Base-by-base conservation (phyloP, 2,888 invertebrate genomes). In the Polia nebulosa region DNA sequence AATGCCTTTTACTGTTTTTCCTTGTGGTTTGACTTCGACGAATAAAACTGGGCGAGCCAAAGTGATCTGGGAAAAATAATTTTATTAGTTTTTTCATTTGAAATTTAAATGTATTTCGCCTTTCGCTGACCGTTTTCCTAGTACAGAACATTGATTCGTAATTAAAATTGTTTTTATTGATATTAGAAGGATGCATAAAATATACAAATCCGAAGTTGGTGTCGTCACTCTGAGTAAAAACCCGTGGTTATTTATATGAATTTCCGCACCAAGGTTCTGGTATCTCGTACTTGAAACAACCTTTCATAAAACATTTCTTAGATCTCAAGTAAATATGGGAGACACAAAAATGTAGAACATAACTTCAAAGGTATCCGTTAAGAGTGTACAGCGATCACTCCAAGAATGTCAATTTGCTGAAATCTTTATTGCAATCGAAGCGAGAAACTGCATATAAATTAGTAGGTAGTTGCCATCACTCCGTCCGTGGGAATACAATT, bases 401-500 rank as follows among this genome's bases (percentile, higher is more conserved):
- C 32, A 49, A 60, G 67, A 39, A 72, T 51, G 68, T 15, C 73
- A 62, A 68, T 41, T 41, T 49, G 11, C 39, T 68, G 27, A 72
- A 70, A 73, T 73, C 71, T 59, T 41, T 59, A 70, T 34, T 68
- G 41, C 68, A 68, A 56, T 72, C 69, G 76, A 58, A 62, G 68
- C 15, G 52, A 55, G 76, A 56, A 75, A 75, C 49, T 3, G 44
- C 56, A 75, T 67, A 74, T 70, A 70, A 72, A 62, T 56, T 44
- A 72, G 51, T 29, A 36, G 45, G 51, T 29, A 36, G 45, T 47
- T 17, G 53, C 56, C 76, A 36, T 36, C 29, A 29, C 49, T 51
- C 15, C 32, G 76, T 32, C 20, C 29, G 76, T 56, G 55, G 56
- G 52, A 74, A 70, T 27, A 64, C 55, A 51, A 56, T 56, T 57